phyloP scores from a whole-genome alignment of 1,140 invertebrate species.

The Sitodiplosis mosellana region DNA sequence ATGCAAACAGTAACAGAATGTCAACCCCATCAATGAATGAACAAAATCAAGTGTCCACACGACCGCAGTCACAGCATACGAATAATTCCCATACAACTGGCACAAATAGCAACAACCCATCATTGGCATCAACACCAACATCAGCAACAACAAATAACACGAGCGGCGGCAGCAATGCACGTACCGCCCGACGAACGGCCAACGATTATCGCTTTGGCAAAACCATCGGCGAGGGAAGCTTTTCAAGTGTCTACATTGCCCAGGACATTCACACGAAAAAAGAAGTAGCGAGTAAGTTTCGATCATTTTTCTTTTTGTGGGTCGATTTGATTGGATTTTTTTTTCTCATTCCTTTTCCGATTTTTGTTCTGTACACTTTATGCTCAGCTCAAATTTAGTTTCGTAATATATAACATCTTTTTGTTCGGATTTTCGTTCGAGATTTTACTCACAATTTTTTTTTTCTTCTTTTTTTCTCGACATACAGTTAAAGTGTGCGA shows the following conservation, averaged over 20 bases:
- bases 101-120: constrained; percentile 4
- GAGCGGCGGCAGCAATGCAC: constrained; percentile 13
- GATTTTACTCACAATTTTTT: not conserved
- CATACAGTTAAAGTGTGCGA: constrained; percentile 91
- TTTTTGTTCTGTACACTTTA: too few species aligned
- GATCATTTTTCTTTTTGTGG: too few species aligned
- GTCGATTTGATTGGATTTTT: too few species aligned
- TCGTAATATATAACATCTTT: not conserved
- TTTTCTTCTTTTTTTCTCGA: constrained; percentile 17
- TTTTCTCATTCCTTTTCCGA: too few species aligned
- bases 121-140: constrained; percentile 14
- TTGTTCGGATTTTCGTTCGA: not conserved
- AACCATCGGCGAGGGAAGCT: constrained; percentile 90
- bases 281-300: constrained; percentile 81
- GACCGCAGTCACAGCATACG: too few species aligned
- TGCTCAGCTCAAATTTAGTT: too few species aligned
- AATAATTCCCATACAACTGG: not conserved
- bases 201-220: constrained; percentile 90
- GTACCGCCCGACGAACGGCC: constrained; percentile 43
- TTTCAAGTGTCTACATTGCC: constrained; percentile 85
- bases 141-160: constrained; percentile 12
- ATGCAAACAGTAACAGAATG: too few species aligned
- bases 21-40: too few species aligned
- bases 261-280: constrained; percentile 76
- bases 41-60: too few species aligned